Percentiles rank a stretch among this genome's conserved stretches.
Conservation (phyloP, 2,888 invertebrate genomes). For the Formica aserva region DNA sequence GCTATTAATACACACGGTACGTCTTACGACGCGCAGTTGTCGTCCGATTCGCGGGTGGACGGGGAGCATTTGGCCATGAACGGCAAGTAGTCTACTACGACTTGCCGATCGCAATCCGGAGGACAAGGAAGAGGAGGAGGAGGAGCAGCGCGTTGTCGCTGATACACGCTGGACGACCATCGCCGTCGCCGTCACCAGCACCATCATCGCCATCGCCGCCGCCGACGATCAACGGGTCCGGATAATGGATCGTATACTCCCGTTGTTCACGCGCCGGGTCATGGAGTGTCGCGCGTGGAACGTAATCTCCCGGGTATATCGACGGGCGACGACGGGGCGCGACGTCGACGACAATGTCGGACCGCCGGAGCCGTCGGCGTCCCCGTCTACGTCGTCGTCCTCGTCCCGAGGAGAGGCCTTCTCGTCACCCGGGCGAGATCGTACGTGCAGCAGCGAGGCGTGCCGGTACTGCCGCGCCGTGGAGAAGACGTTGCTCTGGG, state of each 20-base stretch:
- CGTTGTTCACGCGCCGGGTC: background rate
- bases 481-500: constrained; percentile 82
- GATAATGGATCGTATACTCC: constrained; percentile 2
- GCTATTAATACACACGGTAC: constrained; percentile 75
- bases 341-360: constrained; percentile 50
- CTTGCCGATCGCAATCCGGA: background rate
- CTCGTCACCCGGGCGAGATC: constrained; percentile 46
- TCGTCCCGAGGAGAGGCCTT: constrained; percentile 20
- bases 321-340: constrained; percentile 72
- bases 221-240: constrained; percentile 22
- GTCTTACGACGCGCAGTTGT: constrained; percentile 57
- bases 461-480: constrained; percentile 74
- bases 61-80: background rate
- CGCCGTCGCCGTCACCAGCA: background rate
- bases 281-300: constrained; percentile 1
- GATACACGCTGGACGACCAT: constrained; percentile 26
- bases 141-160: background rate
- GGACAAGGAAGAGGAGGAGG: background rate
- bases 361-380: constrained; percentile 55
- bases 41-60: constrained; percentile 3
- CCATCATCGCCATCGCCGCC: background rate
- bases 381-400: constrained; percentile 45
- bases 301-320: constrained; percentile 55
- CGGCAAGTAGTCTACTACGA: background rate
- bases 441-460: constrained; percentile 39